phyloP scores from a whole-genome alignment of 2,888 invertebrate species.

The Sarcophaga subvicina region DNA sequence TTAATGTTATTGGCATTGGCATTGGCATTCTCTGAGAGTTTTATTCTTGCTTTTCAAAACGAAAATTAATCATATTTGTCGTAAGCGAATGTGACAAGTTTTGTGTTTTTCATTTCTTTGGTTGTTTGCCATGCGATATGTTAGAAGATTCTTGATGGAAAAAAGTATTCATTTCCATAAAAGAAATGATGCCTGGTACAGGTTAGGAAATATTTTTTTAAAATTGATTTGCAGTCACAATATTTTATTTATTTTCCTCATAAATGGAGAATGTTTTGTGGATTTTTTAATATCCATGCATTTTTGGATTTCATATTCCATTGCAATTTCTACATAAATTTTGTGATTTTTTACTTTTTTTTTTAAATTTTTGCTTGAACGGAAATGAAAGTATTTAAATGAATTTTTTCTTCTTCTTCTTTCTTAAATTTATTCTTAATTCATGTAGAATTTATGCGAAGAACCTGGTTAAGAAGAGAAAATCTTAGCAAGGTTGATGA shows the following conservation, averaged over 20 bases:
- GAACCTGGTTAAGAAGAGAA: not conserved
- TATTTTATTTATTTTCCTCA: conserved; percentile 3
- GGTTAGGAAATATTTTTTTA: no score
- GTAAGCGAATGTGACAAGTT: conserved; percentile 54
- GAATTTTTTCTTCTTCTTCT: not conserved
- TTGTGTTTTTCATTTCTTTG: not conserved
- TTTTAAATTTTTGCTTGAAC: conserved; percentile 35
- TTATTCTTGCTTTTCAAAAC: no score
- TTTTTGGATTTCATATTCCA: conserved; percentile 12
- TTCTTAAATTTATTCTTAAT: conserved; percentile 41
- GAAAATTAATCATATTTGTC: conserved; percentile 36
- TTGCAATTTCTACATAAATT: conserved; percentile 39
- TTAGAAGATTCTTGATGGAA: not conserved
- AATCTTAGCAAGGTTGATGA: conserved; percentile 5
- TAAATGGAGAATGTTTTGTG: conserved; percentile 52
- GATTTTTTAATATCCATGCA: not conserved
- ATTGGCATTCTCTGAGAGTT: no score
- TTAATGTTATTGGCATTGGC: no score
- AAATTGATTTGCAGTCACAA: conserved; percentile 28
- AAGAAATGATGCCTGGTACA: not conserved
- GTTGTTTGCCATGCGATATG: conserved; percentile 1
- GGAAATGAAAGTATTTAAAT: conserved; percentile 61
- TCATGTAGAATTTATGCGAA: conserved; percentile 32
- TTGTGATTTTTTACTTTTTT: conserved; percentile 9
- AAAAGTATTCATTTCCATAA: not conserved